phyloP scores from a whole-genome alignment of 2,797 vertebrate genomes.

The Chelon auratus region DNA sequence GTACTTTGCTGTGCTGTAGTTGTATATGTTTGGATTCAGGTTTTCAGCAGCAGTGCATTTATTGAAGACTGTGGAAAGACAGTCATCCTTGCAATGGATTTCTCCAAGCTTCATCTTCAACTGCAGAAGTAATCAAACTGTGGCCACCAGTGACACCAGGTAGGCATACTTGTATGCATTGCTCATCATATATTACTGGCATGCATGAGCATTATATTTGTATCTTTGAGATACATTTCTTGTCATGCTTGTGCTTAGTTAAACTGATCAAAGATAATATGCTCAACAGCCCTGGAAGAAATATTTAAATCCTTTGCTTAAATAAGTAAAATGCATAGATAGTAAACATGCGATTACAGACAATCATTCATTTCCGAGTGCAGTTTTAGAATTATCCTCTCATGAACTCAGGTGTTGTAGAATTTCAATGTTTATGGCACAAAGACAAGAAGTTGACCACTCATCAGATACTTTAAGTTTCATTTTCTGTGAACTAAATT shows the following conservation, averaged over 20 bases:
- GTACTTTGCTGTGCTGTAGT: constrained; percentile 19
- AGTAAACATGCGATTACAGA: background rate
- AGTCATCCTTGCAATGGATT: constrained; percentile 13
- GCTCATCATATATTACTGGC: background rate
- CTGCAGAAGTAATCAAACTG: constrained; percentile 12
- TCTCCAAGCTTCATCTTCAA: constrained; percentile 31
- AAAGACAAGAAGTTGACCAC: too few relatives aligned
- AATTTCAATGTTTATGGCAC: background rate
- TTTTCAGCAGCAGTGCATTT: constrained; percentile 1
- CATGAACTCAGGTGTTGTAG: background rate
- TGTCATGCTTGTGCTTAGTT: background rate
- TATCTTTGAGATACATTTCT: background rate
- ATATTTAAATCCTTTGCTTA: background rate
- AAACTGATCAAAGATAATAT: background rate
- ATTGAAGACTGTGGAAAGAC: constrained; percentile 3
- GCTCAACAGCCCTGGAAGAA: background rate
- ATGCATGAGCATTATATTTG: constrained; percentile 2
- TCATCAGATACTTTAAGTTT: constrained; percentile 17
- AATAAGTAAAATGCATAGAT: too few relatives aligned
- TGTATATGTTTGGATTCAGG: constrained; percentile 27
- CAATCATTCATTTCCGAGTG: background rate
- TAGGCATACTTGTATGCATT: constrained; percentile 17
- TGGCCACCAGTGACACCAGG: constrained; percentile 23
- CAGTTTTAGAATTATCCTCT: background rate
- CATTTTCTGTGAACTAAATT: constrained; percentile 17